Conservation (phyloP, 2,113 vertebrate genomes). For the Turnix velox region DNA sequence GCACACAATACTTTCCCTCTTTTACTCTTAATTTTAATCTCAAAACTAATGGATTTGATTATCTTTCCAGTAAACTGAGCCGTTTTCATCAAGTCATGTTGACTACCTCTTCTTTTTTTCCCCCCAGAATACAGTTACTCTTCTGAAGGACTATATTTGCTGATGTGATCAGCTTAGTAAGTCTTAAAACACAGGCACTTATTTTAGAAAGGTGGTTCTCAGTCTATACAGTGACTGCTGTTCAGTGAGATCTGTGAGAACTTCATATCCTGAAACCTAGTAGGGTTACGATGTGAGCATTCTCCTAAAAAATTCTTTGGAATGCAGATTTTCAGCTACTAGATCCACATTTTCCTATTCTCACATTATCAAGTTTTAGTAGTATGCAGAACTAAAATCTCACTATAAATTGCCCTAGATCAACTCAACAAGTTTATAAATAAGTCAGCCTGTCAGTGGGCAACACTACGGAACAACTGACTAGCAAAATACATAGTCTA, state of each 20-base stretch:
- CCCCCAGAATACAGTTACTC: not conserved
- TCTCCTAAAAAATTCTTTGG: not conserved
- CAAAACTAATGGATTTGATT: not conserved
- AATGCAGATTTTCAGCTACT: not conserved
- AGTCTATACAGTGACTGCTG: not conserved
- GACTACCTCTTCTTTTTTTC: not conserved
- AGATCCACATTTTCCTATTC: not conserved
- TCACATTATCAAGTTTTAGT: slow-evolving; percentile 23
- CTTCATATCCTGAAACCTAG: not conserved
- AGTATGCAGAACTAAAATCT: not conserved
- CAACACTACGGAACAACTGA: not conserved
- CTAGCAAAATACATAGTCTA: not conserved
- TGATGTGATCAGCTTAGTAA: not conserved
- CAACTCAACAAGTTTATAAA: not conserved
- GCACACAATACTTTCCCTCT: not conserved
- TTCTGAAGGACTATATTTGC: not conserved
- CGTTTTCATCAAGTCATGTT: not conserved
- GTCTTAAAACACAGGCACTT: not conserved
- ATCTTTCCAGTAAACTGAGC: not conserved
- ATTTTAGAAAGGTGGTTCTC: not conserved
- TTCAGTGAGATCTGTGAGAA: not conserved
- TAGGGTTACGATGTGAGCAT: not conserved
- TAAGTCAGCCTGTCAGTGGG: not conserved
- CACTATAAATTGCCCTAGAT: not conserved
- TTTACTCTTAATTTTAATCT: not conserved